A percentile compares a stretch with the other conserved stretches of the same genome.
Conservation (phyloP, 2,888 invertebrate species). For the Keiferia lycopersicella region DNA sequence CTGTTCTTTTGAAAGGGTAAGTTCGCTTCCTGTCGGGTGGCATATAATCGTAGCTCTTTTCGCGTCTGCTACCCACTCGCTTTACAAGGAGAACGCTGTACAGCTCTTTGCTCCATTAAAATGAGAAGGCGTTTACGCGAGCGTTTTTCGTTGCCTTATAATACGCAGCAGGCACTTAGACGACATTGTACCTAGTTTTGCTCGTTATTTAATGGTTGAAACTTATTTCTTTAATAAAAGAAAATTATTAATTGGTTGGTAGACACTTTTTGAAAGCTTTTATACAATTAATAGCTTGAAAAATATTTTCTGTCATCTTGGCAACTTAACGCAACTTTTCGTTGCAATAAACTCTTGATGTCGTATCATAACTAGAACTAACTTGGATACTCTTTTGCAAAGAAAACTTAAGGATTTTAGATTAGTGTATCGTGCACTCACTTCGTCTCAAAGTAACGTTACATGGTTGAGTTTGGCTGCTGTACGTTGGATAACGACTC, state of each 20-base stretch:
- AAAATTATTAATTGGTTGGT: neutral
- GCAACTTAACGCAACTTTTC: constrained; percentile 28
- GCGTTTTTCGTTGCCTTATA: constrained; percentile 35
- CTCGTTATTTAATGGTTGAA: neutral
- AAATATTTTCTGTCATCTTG: neutral
- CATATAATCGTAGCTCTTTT: constrained; percentile 51
- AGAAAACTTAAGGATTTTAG: constrained; percentile 27
- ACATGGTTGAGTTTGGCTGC: constrained; percentile 17
- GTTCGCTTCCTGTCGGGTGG: constrained; percentile 37
- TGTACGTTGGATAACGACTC: constrained; percentile 13
- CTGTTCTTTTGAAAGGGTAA: constrained; percentile 46
- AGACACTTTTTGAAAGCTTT: neutral
- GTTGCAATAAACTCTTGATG: constrained; percentile 36
- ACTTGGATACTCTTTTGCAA: constrained; percentile 14
- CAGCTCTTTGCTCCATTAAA: constrained; percentile 37
- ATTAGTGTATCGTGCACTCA: constrained; percentile 29
- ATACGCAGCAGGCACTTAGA: constrained; percentile 17
- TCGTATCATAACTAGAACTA: constrained; percentile 33
- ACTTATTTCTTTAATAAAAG: neutral
- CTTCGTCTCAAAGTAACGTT: constrained; percentile 24
- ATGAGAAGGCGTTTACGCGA: constrained; percentile 40
- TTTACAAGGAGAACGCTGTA: constrained; percentile 46
- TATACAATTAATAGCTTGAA: neutral
- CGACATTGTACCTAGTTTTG: neutral
- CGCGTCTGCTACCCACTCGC: constrained; percentile 38